A percentile compares a stretch with the other conserved stretches of the same genome.
phyloP scores from a whole-genome alignment of 1,140 invertebrate genomes.

The Cydia fagiglandana region DNA sequence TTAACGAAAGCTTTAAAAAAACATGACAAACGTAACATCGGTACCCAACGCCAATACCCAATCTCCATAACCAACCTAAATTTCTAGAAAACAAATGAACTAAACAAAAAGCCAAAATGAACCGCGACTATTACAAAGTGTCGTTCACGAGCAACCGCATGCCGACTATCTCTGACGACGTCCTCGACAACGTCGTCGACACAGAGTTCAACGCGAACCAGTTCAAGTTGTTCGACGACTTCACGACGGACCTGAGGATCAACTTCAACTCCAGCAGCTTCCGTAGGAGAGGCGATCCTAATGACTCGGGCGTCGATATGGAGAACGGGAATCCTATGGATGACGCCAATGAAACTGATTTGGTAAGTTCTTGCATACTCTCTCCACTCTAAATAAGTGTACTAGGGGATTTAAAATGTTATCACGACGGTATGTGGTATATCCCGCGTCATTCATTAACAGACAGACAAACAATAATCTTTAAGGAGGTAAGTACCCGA shows the following conservation, averaged over 20 bases:
- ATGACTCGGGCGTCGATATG: conserved; percentile 73
- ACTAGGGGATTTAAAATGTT: too few relatives aligned
- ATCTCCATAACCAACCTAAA: conserved; percentile 35
- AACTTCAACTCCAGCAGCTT: conserved; percentile 64
- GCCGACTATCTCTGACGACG: conserved; percentile 47
- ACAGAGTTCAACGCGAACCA: conserved; percentile 74
- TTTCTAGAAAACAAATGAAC: conserved; percentile 40
- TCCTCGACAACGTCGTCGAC: conserved; percentile 72
- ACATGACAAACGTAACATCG: conserved; percentile 36
- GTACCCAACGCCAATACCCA: conserved; percentile 40
- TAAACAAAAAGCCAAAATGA: conserved; percentile 59
- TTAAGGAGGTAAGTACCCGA: too few relatives aligned
- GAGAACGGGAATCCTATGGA: conserved; percentile 69
- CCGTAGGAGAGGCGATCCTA: conserved; percentile 56
- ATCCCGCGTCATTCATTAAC: too few relatives aligned
- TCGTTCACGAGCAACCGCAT: conserved; percentile 57
- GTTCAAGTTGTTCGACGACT: conserved; percentile 73
- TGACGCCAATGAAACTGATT: conserved; percentile 64
- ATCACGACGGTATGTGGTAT: too few relatives aligned
- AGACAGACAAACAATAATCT: too few relatives aligned
- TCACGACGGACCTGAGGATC: conserved; percentile 65
- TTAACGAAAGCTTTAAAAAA: neutral
- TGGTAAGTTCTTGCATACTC: conserved; percentile 58
- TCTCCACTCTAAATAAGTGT: neutral
- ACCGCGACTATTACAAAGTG: conserved; percentile 69